Conservation (phyloP, 2,797 vertebrate species). For the Lagocephalus sceleratus region DNA sequence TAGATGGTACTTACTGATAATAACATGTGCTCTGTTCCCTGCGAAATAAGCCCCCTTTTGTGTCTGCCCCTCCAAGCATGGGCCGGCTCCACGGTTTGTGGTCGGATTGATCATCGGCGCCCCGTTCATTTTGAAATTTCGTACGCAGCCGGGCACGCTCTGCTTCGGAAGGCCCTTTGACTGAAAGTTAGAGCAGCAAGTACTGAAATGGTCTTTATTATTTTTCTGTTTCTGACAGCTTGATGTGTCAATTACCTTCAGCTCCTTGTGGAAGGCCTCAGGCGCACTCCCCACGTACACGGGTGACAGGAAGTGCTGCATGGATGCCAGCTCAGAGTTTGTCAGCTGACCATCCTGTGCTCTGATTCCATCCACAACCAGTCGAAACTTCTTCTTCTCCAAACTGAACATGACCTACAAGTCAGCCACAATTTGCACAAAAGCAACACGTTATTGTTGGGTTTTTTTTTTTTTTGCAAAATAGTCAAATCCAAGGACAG, state of each 20-base stretch:
- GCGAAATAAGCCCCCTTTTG: slow-evolving; percentile 87
- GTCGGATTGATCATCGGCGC: slow-evolving; percentile 69
- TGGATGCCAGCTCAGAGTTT: slow-evolving; percentile 58
- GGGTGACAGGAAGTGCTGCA: slow-evolving; percentile 69
- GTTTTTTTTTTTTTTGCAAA: too few species aligned
- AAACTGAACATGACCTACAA: slow-evolving; percentile 81
- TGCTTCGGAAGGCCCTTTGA: slow-evolving; percentile 82
- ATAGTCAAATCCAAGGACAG: background rate
- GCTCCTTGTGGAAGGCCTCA: slow-evolving; percentile 56
- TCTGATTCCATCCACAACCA: slow-evolving; percentile 86
- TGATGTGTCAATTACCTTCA: slow-evolving; percentile 60
- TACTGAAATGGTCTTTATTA: background rate
- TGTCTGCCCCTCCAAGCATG: slow-evolving; percentile 79
- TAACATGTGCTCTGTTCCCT: slow-evolving; percentile 79
- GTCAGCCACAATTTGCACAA: slow-evolving; percentile 2
- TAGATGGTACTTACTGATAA: slow-evolving; percentile 77
- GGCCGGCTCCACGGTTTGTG: slow-evolving; percentile 75
- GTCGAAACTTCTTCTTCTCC: slow-evolving; percentile 72
- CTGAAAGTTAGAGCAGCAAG: slow-evolving; percentile 37
- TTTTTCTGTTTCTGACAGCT: background rate
- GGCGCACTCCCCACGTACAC: slow-evolving; percentile 82
- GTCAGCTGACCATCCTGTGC: slow-evolving; percentile 77
- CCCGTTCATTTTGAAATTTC: slow-evolving; percentile 84
- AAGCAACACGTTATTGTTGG: background rate
- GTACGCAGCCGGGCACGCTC: slow-evolving; percentile 87